Evolutionary conservation across 1,140 invertebrate species (phyloP).

Genomic region (Bathynomus jamesi): DNA sequence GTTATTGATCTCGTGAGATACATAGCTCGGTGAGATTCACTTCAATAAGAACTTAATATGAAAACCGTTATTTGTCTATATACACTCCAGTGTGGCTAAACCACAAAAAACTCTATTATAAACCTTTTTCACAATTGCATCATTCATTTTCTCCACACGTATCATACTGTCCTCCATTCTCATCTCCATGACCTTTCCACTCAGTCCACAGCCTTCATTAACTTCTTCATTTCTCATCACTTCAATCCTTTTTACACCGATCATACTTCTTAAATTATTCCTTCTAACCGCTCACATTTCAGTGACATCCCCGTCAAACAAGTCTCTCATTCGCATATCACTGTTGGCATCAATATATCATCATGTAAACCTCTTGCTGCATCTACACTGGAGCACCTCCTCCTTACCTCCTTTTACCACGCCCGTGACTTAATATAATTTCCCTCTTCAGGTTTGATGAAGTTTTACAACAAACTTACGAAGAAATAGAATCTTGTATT

Average conservation of each 20-base stretch:
- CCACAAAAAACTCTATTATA: no score
- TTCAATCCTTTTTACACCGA: no score
- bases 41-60: no score
- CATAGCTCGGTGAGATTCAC: constrained; percentile 28
- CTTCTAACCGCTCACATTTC: not conserved
- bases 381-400: constrained; percentile 6
- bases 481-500: constrained; percentile 67
- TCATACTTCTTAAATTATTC: no score
- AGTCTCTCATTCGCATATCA: not conserved
- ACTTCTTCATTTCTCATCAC: no score
- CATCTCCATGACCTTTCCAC: no score
- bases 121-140: no score
- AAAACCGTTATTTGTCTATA: no score
- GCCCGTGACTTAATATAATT: constrained; percentile 24
- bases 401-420: constrained; percentile 13
- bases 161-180: no score
- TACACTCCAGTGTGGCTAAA: no score
- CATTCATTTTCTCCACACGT: no score
- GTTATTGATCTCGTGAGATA: constrained; percentile 34
- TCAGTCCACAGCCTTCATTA: not conserved
- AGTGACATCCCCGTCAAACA: not conserved
- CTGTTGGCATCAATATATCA: constrained; percentile 15
- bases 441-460: constrained; percentile 58
- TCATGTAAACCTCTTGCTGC: not conserved
- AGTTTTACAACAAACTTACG: constrained; percentile 55